These are phyloP conservation scores for Ophion ventricosus DNA, from an alignment of 2,888 invertebrate genomes.

Conservation along the genomic window DNA sequence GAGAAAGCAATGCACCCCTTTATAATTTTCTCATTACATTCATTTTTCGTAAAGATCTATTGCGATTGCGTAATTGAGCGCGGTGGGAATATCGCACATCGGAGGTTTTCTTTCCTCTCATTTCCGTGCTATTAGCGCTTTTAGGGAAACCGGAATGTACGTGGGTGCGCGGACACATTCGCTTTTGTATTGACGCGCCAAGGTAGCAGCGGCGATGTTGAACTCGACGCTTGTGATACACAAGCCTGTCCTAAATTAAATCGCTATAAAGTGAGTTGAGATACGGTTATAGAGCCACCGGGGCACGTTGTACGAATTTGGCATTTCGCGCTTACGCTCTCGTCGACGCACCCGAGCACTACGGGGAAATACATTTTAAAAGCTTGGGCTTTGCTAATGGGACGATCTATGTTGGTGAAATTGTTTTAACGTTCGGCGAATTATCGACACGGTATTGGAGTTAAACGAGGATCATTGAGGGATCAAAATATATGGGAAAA, in stretches of 20 bases:
- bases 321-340: constrained; percentile 45
- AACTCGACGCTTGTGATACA: constrained; percentile 56
- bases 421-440: constrained; percentile 34
- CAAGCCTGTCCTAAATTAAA: constrained; percentile 75
- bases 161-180: background rate
- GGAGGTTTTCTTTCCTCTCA: constrained; percentile 54
- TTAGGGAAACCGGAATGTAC: background rate
- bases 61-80: constrained; percentile 48
- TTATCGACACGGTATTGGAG: background rate
- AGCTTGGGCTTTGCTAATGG: constrained; percentile 44
- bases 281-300: constrained; percentile 62
- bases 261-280: constrained; percentile 76
- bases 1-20: background rate
- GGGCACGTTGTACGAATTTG: constrained; percentile 31
- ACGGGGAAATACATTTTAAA: constrained; percentile 3
- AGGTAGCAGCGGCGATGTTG: constrained; percentile 6
- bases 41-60: background rate
- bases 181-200: constrained; percentile 10
- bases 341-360: constrained; percentile 12
- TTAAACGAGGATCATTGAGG: background rate
- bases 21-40: background rate
- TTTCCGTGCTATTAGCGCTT: constrained; percentile 61
- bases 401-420: constrained; percentile 49
- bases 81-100: constrained; percentile 46
- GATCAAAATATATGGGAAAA: no score